phyloP scores from a whole-genome alignment of 2,888 invertebrate species.

The Epinotia brunnichana region DNA sequence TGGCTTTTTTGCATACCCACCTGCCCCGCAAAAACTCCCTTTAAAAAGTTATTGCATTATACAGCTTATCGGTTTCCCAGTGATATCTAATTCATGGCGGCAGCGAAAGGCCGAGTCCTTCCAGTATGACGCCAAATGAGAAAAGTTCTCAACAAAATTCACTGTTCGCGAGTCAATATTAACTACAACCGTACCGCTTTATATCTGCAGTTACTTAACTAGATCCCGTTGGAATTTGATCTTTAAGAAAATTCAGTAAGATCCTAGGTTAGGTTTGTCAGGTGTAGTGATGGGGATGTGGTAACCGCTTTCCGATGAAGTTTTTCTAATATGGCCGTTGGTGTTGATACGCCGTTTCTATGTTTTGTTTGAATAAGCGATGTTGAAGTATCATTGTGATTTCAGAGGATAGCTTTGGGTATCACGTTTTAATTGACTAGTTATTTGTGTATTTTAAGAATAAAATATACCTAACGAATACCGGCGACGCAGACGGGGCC shows the following conservation, averaged over 20 bases:
- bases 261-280: constrained; percentile 38
- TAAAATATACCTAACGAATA: too few relatives aligned
- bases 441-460: too few relatives aligned
- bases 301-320: constrained; percentile 70
- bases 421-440: too few relatives aligned
- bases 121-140: constrained; percentile 76
- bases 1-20: background rate
- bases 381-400: constrained; percentile 17
- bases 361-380: constrained; percentile 38
- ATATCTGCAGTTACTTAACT: constrained; percentile 46
- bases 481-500: too few relatives aligned
- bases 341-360: constrained; percentile 39
- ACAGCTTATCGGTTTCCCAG: constrained; percentile 30
- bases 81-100: constrained; percentile 55
- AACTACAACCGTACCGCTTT: constrained; percentile 70
- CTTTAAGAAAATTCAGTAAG: constrained; percentile 36
- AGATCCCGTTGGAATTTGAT: constrained; percentile 36
- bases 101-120: constrained; percentile 52
- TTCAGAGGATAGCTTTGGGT: background rate
- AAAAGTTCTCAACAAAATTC: constrained; percentile 79
- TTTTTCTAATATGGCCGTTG: constrained; percentile 74
- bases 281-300: constrained; percentile 20
- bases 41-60: constrained; percentile 36
- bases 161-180: constrained; percentile 81
- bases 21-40: constrained; percentile 6